Percentiles rank a stretch among this genome's conserved stretches.
Conservation (phyloP, 2,113 vertebrate genomes). For the Bagarius yarrelli region DNA sequence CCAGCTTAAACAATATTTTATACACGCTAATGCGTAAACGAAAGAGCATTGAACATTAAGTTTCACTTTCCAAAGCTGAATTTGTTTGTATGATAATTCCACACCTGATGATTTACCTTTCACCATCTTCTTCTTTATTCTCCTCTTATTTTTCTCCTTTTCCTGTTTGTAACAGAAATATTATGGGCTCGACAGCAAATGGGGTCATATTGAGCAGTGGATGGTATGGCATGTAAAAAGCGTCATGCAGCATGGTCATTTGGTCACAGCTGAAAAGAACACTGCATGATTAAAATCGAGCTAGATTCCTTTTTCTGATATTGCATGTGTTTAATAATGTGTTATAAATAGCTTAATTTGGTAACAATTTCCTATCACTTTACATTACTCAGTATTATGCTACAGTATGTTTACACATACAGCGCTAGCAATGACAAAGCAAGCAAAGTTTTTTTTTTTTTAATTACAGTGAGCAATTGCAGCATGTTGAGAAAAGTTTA, state of each 20-base stretch:
- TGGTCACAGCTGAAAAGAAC: background rate
- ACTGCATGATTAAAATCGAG: background rate
- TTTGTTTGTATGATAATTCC: background rate
- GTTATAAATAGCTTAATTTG: background rate
- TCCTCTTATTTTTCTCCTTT: slow-evolving; percentile 23
- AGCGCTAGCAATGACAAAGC: too few species aligned
- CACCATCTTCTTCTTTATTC: slow-evolving; percentile 6
- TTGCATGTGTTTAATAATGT: background rate
- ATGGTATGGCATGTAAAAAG: slow-evolving; percentile 79
- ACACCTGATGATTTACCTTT: background rate
- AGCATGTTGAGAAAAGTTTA: too few species aligned
- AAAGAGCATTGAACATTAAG: background rate
- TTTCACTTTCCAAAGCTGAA: background rate
- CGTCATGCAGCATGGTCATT: slow-evolving; percentile 8
- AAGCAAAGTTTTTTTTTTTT: too few species aligned
- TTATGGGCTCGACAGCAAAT: slow-evolving; percentile 92
- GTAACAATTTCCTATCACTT: slow-evolving; percentile 19
- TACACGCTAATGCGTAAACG: background rate
- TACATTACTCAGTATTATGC: slow-evolving; percentile 31
- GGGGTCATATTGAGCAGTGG: slow-evolving; percentile 97
- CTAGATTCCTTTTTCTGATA: slow-evolving; percentile 21
- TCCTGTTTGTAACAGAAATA: slow-evolving; percentile 76
- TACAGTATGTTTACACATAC: slow-evolving; percentile 14
- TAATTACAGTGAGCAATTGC: too few species aligned
- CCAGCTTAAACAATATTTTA: background rate